Conservation (phyloP, 2,888 invertebrate species). For the Copidosoma aretas region DNA sequence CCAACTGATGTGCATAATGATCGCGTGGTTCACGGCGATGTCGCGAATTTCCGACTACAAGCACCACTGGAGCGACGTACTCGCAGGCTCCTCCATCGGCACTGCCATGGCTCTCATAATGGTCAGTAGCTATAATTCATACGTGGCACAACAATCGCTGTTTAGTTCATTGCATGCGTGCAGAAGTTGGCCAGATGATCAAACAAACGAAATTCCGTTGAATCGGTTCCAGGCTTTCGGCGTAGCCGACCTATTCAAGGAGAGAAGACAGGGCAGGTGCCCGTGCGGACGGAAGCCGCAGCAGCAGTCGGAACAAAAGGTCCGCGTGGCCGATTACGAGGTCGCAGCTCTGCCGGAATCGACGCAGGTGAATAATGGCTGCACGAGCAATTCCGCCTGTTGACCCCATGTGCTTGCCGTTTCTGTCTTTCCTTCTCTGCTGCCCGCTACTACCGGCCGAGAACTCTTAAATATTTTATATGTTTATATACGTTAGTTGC, state of each 20-base stretch:
- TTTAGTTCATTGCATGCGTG: too few species aligned
- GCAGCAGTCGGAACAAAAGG: slow-evolving; percentile 32
- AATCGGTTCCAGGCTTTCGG: slow-evolving; percentile 48
- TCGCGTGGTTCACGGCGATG: slow-evolving; percentile 88
- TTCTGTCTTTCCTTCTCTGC: slow-evolving; percentile 42
- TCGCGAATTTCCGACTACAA: slow-evolving; percentile 94
- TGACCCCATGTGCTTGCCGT: slow-evolving; percentile 53
- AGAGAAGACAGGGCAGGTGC: slow-evolving; percentile 33
- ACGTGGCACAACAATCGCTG: too few species aligned
- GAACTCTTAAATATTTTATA: slow-evolving; percentile 14
- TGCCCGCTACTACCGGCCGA: slow-evolving; percentile 43
- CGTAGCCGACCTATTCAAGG: slow-evolving; percentile 55
- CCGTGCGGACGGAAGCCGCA: not conserved
- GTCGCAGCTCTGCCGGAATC: slow-evolving; percentile 41
- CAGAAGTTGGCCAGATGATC: too few species aligned
- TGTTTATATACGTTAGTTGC: not conserved
- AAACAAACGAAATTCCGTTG: not conserved
- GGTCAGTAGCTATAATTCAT: too few species aligned
- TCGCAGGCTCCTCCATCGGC: slow-evolving; percentile 80
- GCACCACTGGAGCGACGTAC: slow-evolving; percentile 97
- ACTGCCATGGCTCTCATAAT: slow-evolving; percentile 72
- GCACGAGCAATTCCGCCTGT: slow-evolving; percentile 55
- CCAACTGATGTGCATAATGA: slow-evolving; percentile 79
- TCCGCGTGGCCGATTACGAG: slow-evolving; percentile 54
- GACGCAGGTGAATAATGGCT: slow-evolving; percentile 62